Base-by-base conservation (phyloP, 2,888 invertebrate genomes). In the Tenthredo scrophulariae region DNA sequence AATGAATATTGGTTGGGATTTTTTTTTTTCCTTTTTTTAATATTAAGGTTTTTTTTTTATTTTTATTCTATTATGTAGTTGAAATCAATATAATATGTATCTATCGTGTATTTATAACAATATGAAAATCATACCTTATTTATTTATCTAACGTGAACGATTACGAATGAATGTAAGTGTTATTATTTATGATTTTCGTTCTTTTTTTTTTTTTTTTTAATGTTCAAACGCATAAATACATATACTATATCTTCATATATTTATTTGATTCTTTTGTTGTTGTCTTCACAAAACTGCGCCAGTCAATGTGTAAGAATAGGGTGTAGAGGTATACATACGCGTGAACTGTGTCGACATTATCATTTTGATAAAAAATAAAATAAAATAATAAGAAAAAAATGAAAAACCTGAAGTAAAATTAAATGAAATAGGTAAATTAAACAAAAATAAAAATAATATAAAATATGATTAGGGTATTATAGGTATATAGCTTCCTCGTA, bases 291-390 rank as follows among this genome's bases (percentile, higher is more conserved):
- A 62, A 62, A 26, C 26, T 62, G 62, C 62, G 62, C 62, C 62
- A 62, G 62, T 62, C 37, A 70, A 70, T 70, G 37, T 37, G 37
- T 70, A 70, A 37, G 15, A n/a, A n/a, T 70, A 70, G n/a, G 29
- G 22, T 74, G 0, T 22, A 22, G n/a, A 22, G 29, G 40, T 22
- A 37, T 7, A 37, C 7, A 37, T 37, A 74, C 40, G n/a, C 40
- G n/a, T 43, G 15, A 70, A 74, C 26, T 74, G 43, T 74, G n/a
- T 43, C 26, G 72, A 43, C n/a, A 74, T 74, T 43, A 74, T 43
- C 13, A 74, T 74, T 43, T n/a, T 15, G 37, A 70, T 37, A n/a
- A 43, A 29, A 40, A 18, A 72, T 15, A 72, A 26, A 37, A 40
- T 15, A n/a, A 72, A 40, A 33, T 18, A 15, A 37, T 2, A 22